A percentile compares a stretch with the other conserved stretches of the same genome.
Evolutionary conservation across 2,888 invertebrate species (phyloP).

Genomic region (Microdon myrmicae): DNA sequence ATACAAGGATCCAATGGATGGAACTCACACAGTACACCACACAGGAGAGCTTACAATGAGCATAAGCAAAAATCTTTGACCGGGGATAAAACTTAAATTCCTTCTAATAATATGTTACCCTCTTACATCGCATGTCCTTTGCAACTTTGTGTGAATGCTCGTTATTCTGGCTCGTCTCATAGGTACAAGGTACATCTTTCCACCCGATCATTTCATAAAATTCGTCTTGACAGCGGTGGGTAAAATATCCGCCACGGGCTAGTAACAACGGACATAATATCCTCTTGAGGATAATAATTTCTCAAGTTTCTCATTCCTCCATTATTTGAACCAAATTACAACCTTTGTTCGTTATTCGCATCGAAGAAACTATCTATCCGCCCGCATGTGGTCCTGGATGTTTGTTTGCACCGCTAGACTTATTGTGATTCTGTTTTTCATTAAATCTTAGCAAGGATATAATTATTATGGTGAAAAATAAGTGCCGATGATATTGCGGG

Average conservation of each 20-base stretch:
- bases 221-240: too few relatives aligned
- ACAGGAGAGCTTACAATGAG: neutral
- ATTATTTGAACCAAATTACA: slow-evolving; percentile 49
- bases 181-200: slow-evolving; percentile 5
- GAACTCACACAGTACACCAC: neutral
- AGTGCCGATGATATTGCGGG: too few relatives aligned
- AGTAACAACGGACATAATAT: slow-evolving; percentile 18
- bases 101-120: slow-evolving; percentile 40
- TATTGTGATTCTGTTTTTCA: too few relatives aligned
- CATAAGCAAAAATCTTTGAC: neutral
- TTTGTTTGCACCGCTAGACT: too few relatives aligned
- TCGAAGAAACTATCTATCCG: too few relatives aligned
- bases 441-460: too few relatives aligned
- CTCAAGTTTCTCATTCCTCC: slow-evolving; percentile 41
- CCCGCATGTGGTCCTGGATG: too few relatives aligned
- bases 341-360: slow-evolving; percentile 42
- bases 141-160: slow-evolving; percentile 2
- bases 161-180: slow-evolving; percentile 29
- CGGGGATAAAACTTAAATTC: slow-evolving; percentile 13
- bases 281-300: slow-evolving; percentile 45
- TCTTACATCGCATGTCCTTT: slow-evolving; percentile 28
- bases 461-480: too few relatives aligned
- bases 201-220: slow-evolving; percentile 5
- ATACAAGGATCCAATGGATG: too few relatives aligned
- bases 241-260: neutral